Evolutionary conservation across 2,888 invertebrate genomes (phyloP).

Genomic region (Drosophila recens): DNA sequence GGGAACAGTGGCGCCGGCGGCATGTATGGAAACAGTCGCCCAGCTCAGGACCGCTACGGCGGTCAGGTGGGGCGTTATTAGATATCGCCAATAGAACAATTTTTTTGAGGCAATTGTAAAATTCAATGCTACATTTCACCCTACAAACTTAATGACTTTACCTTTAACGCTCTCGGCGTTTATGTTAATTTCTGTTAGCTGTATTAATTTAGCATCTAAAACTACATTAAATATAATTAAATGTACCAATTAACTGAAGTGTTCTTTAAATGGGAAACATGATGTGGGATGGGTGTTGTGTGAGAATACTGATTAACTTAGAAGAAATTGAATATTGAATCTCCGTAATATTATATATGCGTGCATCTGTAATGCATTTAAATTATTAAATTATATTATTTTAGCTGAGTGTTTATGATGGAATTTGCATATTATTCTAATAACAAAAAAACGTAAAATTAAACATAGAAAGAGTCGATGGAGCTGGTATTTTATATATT

Average conservation of each 20-base stretch:
- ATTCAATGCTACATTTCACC: constrained; percentile 10
- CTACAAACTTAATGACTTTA: constrained; percentile 35
- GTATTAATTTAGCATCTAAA: constrained; percentile 58
- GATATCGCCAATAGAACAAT: constrained; percentile 15
- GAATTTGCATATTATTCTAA: too few relatives aligned
- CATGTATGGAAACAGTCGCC: constrained; percentile 79
- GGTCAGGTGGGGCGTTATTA: constrained; percentile 84
- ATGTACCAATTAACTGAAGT: constrained; percentile 46
- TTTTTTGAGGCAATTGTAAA: constrained; percentile 41
- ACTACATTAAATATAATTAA: constrained; percentile 61
- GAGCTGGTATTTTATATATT: too few relatives aligned
- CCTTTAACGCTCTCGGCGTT: constrained; percentile 46
- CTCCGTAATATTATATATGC: too few relatives aligned
- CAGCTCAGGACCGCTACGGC: constrained; percentile 83
- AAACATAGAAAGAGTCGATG: too few relatives aligned
- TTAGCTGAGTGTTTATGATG: too few relatives aligned
- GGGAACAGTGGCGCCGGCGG: constrained; percentile 73
- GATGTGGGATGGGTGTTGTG: too few relatives aligned
- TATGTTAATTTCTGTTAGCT: constrained; percentile 62
- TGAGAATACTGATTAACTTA: too few relatives aligned
- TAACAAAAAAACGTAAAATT: too few relatives aligned
- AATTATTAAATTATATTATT: too few relatives aligned
- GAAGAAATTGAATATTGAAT: too few relatives aligned
- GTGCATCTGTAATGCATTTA: too few relatives aligned
- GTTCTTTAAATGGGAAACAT: constrained; percentile 5